A percentile compares a stretch with the other conserved stretches of the same genome.
Conservation (phyloP, 2,113 vertebrate species). For the Pipa parva region DNA sequence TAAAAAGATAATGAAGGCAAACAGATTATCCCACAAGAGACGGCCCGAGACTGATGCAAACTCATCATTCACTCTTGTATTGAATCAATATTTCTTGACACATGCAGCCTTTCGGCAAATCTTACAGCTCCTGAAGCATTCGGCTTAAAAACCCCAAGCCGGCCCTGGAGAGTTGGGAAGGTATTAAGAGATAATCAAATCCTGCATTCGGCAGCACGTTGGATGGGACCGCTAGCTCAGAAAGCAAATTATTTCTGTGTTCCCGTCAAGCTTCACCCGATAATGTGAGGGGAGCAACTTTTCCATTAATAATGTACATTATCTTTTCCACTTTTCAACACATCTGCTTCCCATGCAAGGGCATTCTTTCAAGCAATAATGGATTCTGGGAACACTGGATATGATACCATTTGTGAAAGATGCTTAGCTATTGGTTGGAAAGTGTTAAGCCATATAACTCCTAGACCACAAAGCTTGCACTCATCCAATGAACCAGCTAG, state of each 20-base stretch:
- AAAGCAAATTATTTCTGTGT: not conserved
- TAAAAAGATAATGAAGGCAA: slow-evolving; percentile 15
- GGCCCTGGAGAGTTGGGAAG: not conserved
- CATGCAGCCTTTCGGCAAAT: not conserved
- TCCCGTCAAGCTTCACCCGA: not conserved
- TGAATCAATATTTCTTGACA: not conserved
- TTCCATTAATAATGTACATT: too few species aligned
- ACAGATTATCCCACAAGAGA: not conserved
- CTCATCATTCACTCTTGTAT: not conserved
- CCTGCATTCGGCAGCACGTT: not conserved
- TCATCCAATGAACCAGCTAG: too few species aligned
- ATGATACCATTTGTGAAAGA: too few species aligned
- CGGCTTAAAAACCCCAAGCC: not conserved
- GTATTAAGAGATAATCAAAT: slow-evolving; percentile 8
- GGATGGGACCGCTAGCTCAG: not conserved
- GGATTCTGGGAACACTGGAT: too few species aligned
- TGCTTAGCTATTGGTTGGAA: too few species aligned
- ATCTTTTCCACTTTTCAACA: too few species aligned
- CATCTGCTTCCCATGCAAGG: too few species aligned
- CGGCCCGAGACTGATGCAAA: not conserved
- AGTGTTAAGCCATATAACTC: too few species aligned
- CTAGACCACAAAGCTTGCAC: too few species aligned
- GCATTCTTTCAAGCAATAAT: too few species aligned
- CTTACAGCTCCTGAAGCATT: not conserved
- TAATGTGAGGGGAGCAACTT: not conserved